phyloP scores from a whole-genome alignment of 2,888 invertebrate species.

The Entomobrya proxima region DNA sequence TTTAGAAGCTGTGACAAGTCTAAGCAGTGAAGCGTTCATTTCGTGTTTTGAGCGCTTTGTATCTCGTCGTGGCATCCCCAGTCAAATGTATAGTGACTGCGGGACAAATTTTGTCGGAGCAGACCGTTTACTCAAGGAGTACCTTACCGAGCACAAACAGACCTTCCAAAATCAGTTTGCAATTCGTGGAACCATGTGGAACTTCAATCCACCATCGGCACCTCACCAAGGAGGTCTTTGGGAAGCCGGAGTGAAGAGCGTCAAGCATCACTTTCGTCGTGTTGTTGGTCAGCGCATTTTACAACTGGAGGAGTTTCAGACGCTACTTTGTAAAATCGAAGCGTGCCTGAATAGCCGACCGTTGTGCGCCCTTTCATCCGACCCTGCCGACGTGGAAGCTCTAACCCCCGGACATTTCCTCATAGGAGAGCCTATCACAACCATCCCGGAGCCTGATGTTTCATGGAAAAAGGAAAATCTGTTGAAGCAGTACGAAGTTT shows the following conservation, averaged over 20 bases:
- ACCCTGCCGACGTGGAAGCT: conserved; percentile 72
- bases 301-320: conserved; percentile 76
- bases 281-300: conserved; percentile 64
- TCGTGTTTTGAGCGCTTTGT: conserved; percentile 45
- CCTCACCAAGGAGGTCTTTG: conserved; percentile 77
- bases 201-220: conserved; percentile 76
- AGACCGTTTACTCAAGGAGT: not conserved
- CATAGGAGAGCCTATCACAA: conserved; percentile 70
- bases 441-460: conserved; percentile 44
- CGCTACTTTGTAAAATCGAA: conserved; percentile 76
- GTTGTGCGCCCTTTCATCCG: conserved; percentile 70
- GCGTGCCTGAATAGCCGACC: conserved; percentile 76
- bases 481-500: conserved; percentile 46
- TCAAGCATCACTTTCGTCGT: conserved; percentile 76
- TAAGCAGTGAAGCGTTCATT: not conserved
- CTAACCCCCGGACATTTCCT: conserved; percentile 74
- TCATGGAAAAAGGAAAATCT: not conserved
- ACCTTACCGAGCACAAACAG: too few species aligned
- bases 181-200: conserved; percentile 74
- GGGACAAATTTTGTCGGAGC: conserved; percentile 18
- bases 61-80: not conserved
- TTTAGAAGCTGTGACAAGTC: not conserved
- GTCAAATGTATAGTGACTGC: conserved; percentile 6
- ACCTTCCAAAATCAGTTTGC: not conserved
- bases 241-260: conserved; percentile 76